These are phyloP conservation scores for Odontothrips loti DNA, from an alignment of 2,888 invertebrate species.

Conservation along the genomic window DNA sequence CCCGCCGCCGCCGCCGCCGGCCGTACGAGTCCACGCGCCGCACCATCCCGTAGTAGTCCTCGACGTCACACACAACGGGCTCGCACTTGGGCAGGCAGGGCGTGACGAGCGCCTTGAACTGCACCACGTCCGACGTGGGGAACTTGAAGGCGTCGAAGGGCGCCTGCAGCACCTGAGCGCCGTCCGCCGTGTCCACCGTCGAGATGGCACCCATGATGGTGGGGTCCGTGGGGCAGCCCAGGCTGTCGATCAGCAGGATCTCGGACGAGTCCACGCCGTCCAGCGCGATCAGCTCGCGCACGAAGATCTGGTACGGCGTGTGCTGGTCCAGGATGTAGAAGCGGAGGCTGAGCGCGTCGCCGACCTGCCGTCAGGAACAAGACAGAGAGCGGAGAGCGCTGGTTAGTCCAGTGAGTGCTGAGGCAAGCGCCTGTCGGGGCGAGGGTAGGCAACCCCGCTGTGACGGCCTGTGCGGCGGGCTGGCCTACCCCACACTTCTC, in stretches of 20 bases:
- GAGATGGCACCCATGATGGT: constrained; percentile 46
- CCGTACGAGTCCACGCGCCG: constrained; percentile 80
- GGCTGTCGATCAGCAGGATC: constrained; percentile 48
- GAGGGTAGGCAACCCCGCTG: too few relatives aligned
- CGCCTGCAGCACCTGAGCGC: constrained; percentile 42
- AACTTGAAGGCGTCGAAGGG: constrained; percentile 49
- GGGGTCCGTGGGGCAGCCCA: constrained; percentile 48
- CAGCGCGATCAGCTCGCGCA: constrained; percentile 49
- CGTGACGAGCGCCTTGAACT: constrained; percentile 46
- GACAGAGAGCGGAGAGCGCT: not conserved
- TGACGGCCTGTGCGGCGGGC: too few relatives aligned
- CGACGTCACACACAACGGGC: constrained; percentile 44
- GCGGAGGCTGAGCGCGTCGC: constrained; percentile 48
- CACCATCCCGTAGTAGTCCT: constrained; percentile 48
- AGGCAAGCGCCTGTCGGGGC: too few relatives aligned
- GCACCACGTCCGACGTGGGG: constrained; percentile 47
- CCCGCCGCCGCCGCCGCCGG: constrained; percentile 65
- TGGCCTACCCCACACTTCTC: too few relatives aligned
- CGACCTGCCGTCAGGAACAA: constrained; percentile 41
- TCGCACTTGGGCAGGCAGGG: constrained; percentile 46
- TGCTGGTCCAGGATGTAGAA: constrained; percentile 47
- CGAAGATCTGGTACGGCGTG: constrained; percentile 50
- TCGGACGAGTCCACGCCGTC: constrained; percentile 48
- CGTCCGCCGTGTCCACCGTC: constrained; percentile 36
- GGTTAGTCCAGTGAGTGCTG: too few relatives aligned